Evolutionary conservation across 53 echinoderm and acorn worm species (phyloP), one percentile per base, ranked within the genome.

Genomic region (Temnopleurus reevesii): DNA sequence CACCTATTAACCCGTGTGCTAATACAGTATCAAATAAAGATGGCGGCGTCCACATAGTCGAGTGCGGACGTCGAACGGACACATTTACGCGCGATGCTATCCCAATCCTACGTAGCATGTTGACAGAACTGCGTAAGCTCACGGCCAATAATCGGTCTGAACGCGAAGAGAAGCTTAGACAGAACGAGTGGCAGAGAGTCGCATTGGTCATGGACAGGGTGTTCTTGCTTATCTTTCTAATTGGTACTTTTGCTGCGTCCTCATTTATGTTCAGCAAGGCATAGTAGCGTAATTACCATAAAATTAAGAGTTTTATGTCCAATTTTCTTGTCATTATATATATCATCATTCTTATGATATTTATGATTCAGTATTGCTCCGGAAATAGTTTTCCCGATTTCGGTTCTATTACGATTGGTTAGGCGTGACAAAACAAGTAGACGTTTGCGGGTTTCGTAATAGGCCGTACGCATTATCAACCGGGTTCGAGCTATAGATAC

Each of bases 171-270:
- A 92, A 93, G 44, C 57, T 91, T 2, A 89, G 94, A 28, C 93
- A 94, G 76, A 93, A 92, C 12, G 98, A 98, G 46, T 98, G 98
- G 98, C 93, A 94, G 57, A 89, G 95, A 15, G 98, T 98, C 0
- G 95, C 98, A 8, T 84, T 94, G 36, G 98, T 98, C 27, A 77
- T 98, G 89, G 98, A 98, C 84, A 89, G 98, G 82, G 54, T 98
- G 25, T 98, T 98, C 77, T 86, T 98, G 34, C 53, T 96, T 10
- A 21, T 95, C 25, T 98, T 94, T 84, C 35, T 98, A 3, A 46
- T 91, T 5, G 95, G 98, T 12, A 93, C 95, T 5, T 83, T 90
- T 12, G 86, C 89, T 25, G 96, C 98, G 7, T 93, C 93, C 63
- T 31, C 89, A 44, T 83, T 94, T 5, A 94, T 99, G 90, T 91